phyloP scores from a whole-genome alignment of 2,113 vertebrate species.

The Ornithorhynchus anatinus region DNA sequence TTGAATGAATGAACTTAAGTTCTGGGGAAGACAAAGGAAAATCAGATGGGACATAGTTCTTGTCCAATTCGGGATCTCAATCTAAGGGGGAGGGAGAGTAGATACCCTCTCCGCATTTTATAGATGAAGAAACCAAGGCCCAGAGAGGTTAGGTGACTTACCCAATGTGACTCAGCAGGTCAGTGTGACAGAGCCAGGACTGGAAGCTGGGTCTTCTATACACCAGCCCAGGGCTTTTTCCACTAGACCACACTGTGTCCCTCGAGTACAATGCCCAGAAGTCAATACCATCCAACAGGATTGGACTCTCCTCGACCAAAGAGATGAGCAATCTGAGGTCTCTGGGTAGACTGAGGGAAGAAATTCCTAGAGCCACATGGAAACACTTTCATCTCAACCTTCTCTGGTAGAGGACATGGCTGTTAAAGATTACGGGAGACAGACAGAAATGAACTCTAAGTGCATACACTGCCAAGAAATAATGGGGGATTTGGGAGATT shows the following conservation, averaged over 20 bases:
- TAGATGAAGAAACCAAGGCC: too few species aligned
- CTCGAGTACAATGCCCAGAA: neutral
- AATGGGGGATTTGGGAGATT: conserved; percentile 42
- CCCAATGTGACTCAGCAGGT: too few species aligned
- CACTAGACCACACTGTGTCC: neutral
- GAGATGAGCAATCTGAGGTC: conserved; percentile 68
- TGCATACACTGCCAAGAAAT: conserved; percentile 42
- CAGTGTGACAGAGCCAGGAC: too few species aligned
- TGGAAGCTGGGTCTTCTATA: neutral
- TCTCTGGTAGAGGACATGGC: conserved; percentile 61
- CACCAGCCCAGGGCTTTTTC: neutral
- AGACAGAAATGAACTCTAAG: conserved; percentile 60
- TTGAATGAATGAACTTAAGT: too few species aligned
- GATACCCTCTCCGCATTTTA: too few species aligned
- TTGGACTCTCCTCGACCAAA: conserved; percentile 21
- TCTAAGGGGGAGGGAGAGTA: too few species aligned
- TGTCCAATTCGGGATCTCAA: too few species aligned
- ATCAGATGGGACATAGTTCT: too few species aligned
- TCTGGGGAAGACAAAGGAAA: too few species aligned
- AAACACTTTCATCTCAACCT: conserved; percentile 67
- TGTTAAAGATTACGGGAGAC: conserved; percentile 55
- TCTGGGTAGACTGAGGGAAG: conserved; percentile 29
- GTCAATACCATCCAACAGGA: too few species aligned
- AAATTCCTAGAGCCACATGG: conserved; percentile 71
- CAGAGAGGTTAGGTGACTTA: too few species aligned